Evolutionary conservation across 1,140 invertebrate genomes (phyloP), one percentile per base, ranked within the genome.

Genomic region (Apolygus lucorum): DNA sequence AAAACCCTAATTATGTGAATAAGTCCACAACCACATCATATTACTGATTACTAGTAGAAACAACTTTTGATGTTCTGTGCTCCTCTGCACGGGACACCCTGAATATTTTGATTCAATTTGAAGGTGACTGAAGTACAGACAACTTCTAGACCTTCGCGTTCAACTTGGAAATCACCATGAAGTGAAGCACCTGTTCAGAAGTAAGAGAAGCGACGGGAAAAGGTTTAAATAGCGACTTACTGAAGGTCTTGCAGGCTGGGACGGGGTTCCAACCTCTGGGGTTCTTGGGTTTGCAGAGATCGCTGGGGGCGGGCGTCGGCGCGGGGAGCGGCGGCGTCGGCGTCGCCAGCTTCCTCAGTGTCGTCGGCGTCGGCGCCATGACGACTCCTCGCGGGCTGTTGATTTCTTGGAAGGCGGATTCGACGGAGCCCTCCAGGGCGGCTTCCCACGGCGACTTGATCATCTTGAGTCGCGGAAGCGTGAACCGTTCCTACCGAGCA

Each of bases 381-480:
- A 74, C 68, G 25, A 64, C 59, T 21, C 70, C 72, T 62, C 70
- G 63, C 1, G 75, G 76, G 42, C 62, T 64, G n/a, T 54, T 52
- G 74, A 63, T 69, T 71, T 66, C 71, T 65, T 84, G 77, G 77
- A 90, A 90, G 49, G 88, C 88, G 1, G 81, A 77, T 34, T 88
- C 87, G 1, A 88, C 87, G 11, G 83, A 85, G 14, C 88, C 88
- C 77, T 87, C 83, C 28, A 89, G 76, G 4, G 88, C 88, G 1
- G 88, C 88, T 73, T 90, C 86, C 88, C 88, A 90, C 0, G 88
- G 88, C 0, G 86, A 86, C 77, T 87, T 84, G 0, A 88, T 76
- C 17, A 88, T 75, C 71, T 86, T 84, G 1, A 88, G 70, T 54
- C 83, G 80, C 1, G 84, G 82, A 66, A 84, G 82, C 42, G 78